Evolutionary conservation across 37 sponge, comb jelly and placozoan species (phyloP).

Genomic region (Hormiphora californensis): DNA sequence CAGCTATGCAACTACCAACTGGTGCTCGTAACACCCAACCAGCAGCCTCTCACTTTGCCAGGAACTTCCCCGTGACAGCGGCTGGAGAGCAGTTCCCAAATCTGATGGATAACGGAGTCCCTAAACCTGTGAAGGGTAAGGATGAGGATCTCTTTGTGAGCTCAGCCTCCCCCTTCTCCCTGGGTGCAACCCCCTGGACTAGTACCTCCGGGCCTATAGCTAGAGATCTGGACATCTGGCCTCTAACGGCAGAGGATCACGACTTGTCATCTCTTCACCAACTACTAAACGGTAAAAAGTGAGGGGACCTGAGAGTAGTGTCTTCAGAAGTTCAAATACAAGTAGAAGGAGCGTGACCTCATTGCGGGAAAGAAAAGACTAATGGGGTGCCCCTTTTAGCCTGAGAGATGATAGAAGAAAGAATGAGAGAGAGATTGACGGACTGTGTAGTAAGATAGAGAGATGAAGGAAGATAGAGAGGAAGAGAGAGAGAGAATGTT

Average conservation of each 20-base stretch:
- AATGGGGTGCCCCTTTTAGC: too few relatives aligned
- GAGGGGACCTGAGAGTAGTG: too few relatives aligned
- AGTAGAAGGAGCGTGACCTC: too few relatives aligned
- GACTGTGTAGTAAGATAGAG: too few relatives aligned
- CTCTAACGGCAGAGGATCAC: slow-evolving; percentile 39
- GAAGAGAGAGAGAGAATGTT: too few relatives aligned
- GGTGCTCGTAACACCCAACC: not conserved
- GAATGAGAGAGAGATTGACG: too few relatives aligned
- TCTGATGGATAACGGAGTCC: not conserved
- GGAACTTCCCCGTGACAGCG: slow-evolving; percentile 4
- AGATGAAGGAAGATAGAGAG: too few relatives aligned
- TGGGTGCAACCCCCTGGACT: slow-evolving; percentile 34
- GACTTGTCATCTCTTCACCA: slow-evolving; percentile 32
- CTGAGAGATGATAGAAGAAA: too few relatives aligned
- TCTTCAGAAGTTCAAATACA: too few relatives aligned
- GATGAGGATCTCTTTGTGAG: slow-evolving; percentile 22
- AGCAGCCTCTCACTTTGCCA: too few relatives aligned
- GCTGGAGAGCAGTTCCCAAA: not conserved
- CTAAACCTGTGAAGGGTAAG: not conserved
- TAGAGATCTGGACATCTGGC: slow-evolving; percentile 50
- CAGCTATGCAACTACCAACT: slow-evolving; percentile 30
- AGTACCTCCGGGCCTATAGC: not conserved
- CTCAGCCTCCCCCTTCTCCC: slow-evolving; percentile 38
- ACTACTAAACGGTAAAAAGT: slow-evolving; percentile 52
- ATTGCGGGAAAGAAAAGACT: too few relatives aligned